Conservation (phyloP, 2,113 vertebrate genomes). For the Silurus glanis region DNA sequence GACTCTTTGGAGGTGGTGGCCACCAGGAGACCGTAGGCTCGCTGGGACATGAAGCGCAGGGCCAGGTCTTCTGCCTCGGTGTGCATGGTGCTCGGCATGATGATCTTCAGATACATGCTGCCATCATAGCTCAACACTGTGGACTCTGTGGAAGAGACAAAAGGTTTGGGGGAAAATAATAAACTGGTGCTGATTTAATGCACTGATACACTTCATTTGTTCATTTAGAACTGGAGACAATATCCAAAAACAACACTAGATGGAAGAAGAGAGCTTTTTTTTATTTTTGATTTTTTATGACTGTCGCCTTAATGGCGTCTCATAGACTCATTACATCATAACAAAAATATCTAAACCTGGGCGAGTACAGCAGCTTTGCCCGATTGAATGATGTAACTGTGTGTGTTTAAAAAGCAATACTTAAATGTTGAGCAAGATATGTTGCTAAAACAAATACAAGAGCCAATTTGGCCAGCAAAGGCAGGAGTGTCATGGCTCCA, state of each 20-base stretch:
- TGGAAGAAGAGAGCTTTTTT: slow-evolving; percentile 57
- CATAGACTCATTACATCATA: neutral
- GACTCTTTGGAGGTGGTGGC: slow-evolving; percentile 94
- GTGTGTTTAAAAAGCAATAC: neutral
- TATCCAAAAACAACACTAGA: slow-evolving; percentile 52
- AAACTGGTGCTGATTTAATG: neutral
- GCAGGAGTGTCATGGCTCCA: neutral
- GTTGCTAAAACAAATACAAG: neutral
- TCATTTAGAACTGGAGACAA: slow-evolving; percentile 11
- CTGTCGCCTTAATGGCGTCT: neutral
- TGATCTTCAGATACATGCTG: slow-evolving; percentile 95
- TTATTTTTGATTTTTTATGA: neutral
- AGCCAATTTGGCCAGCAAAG: neutral
- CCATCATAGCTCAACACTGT: slow-evolving; percentile 93
- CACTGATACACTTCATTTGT: neutral
- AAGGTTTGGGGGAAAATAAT: too few relatives aligned
- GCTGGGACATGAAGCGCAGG: slow-evolving; percentile 91
- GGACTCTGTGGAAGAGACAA: slow-evolving; percentile 74
- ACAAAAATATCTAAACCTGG: neutral
- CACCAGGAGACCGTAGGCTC: slow-evolving; percentile 91
- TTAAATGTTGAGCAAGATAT: neutral
- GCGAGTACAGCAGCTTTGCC: too few relatives aligned
- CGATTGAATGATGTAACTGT: neutral
- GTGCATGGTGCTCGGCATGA: slow-evolving; percentile 84
- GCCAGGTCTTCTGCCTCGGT: slow-evolving; percentile 91